These are phyloP conservation scores for Aromia moschata DNA, from an alignment of 2,888 invertebrate species.

Conservation along the genomic window DNA sequence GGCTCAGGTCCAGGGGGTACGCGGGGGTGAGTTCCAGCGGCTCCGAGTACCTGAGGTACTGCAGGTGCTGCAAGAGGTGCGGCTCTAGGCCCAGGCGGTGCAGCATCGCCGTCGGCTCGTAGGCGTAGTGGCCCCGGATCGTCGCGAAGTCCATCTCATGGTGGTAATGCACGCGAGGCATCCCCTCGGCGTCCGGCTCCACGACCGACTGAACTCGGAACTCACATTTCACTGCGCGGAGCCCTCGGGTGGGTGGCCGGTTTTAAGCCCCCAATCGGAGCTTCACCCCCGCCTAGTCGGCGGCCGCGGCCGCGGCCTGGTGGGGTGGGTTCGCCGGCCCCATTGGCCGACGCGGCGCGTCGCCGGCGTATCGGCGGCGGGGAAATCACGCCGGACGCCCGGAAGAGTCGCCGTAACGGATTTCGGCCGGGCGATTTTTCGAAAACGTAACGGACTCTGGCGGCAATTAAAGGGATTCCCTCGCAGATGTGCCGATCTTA, in stretches of 20 bases:
- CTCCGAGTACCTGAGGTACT: conserved; percentile 67
- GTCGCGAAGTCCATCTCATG: conserved; percentile 56
- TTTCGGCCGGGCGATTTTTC: conserved; percentile 45
- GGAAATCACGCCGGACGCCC: conserved; percentile 49
- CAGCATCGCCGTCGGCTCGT: conserved; percentile 51
- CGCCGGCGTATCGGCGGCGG: conserved; percentile 52
- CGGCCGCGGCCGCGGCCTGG: conserved; percentile 55
- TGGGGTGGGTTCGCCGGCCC: conserved; percentile 46
- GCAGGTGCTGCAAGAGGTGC: conserved; percentile 64
- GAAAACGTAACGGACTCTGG: conserved; percentile 49
- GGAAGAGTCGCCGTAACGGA: conserved; percentile 48
- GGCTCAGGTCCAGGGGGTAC: conserved; percentile 77
- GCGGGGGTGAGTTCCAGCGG: conserved; percentile 66
- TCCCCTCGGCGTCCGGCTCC: conserved; percentile 54
- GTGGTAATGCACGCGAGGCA: conserved; percentile 60
- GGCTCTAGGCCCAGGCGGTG: conserved; percentile 58
- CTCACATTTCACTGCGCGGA: conserved; percentile 29
- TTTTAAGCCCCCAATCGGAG: conserved; percentile 52
- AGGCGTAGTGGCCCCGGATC: conserved; percentile 45
- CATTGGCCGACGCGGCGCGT: conserved; percentile 38
- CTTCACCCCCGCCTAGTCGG: conserved; percentile 53
- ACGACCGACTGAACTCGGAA: conserved; percentile 39
- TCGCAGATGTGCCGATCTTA: conserved; percentile 55
- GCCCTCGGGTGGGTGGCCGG: conserved; percentile 32
- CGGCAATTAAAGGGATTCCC: conserved; percentile 53